These are phyloP conservation scores for Dendropsophus ebraccatus DNA, from an alignment of 2,113 vertebrate species.

Conservation along the genomic window DNA sequence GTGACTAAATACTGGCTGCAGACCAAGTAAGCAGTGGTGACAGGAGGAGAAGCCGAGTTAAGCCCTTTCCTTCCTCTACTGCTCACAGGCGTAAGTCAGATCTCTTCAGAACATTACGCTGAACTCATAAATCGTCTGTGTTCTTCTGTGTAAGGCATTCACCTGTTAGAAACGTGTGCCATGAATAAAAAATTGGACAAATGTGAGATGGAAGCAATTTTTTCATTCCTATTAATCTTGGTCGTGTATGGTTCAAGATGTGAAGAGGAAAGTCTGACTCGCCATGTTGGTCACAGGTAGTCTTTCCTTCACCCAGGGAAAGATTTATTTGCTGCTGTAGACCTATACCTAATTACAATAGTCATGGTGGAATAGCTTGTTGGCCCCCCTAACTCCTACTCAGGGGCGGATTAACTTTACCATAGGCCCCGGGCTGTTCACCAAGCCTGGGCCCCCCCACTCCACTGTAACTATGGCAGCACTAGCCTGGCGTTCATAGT, in stretches of 20 bases:
- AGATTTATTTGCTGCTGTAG: too few relatives aligned
- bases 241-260: background rate
- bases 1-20: constrained; percentile 22
- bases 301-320: too few relatives aligned
- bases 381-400: too few relatives aligned
- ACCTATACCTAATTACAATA: too few relatives aligned
- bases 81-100: background rate
- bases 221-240: background rate
- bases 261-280: too few relatives aligned
- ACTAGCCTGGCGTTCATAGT: too few relatives aligned
- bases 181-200: background rate
- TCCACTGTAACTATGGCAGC: too few relatives aligned
- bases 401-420: too few relatives aligned
- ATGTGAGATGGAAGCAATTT: background rate
- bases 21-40: constrained; percentile 1
- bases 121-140: constrained; percentile 7
- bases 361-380: too few relatives aligned
- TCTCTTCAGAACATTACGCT: constrained; percentile 21
- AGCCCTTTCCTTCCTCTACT: background rate
- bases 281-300: too few relatives aligned
- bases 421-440: too few relatives aligned
- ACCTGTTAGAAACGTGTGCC: constrained; percentile 10
- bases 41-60: constrained; percentile 8
- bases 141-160: background rate
- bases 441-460: too few relatives aligned